phyloP scores from a whole-genome alignment of 2,797 vertebrate species.

The Remorina albescens region DNA sequence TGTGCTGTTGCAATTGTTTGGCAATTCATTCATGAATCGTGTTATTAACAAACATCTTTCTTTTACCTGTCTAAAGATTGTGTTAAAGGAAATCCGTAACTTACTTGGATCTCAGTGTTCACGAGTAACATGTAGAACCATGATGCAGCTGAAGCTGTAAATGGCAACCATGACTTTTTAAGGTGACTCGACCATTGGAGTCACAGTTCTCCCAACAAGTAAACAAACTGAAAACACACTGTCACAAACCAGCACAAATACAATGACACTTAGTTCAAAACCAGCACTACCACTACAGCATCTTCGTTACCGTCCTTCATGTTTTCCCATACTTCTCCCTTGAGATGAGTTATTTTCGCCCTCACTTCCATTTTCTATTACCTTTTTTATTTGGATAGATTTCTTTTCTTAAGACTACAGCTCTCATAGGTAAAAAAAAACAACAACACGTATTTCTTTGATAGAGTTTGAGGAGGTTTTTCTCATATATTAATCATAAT shows the following conservation, averaged over 20 bases:
- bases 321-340: constrained; percentile 12
- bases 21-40: constrained; percentile 25
- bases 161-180: constrained; percentile 4
- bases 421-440: constrained; percentile 61
- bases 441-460: too few relatives aligned
- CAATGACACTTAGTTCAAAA: constrained; percentile 19
- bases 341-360: constrained; percentile 50
- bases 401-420: constrained; percentile 58
- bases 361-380: constrained; percentile 71
- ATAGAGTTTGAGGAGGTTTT: constrained; percentile 60
- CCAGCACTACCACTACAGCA: constrained; percentile 32
- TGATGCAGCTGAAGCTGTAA: neutral
- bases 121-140: neutral
- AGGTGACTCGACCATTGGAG: too few relatives aligned
- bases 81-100: constrained; percentile 10
- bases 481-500: constrained; percentile 70
- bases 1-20: constrained; percentile 34
- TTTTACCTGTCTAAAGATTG: constrained; percentile 69
- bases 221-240: constrained; percentile 1
- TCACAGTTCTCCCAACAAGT: constrained; percentile 28
- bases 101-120: neutral
- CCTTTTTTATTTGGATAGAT: constrained; percentile 59
- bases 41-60: constrained; percentile 42
- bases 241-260: constrained; percentile 27
- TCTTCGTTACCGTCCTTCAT: constrained; percentile 50